Evolutionary conservation across 2,888 invertebrate species (phyloP), one percentile per base, ranked within the genome.

Genomic region (Cyrtodaria siliqua): DNA sequence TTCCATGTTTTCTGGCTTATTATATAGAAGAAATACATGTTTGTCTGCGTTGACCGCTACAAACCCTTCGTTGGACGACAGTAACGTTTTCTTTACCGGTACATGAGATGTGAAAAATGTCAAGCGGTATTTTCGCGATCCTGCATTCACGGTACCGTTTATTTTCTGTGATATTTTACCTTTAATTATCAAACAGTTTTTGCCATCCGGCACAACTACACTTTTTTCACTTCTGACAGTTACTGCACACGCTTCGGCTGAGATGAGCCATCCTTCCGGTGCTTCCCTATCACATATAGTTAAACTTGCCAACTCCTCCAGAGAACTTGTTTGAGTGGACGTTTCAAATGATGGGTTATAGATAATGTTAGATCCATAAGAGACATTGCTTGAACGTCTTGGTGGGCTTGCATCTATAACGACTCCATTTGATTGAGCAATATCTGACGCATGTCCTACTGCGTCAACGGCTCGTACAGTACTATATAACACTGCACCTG

Each of bases 371-470:
- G 60, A 50, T 20, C 20, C 33, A 40, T 57, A 73, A 1, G 52
- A 14, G 9, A 64, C 12, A 29, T 27, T 55, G 1, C 47, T 57
- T n/a, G 23, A 47, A 23, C 73, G 59, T 1, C 69, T 38, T 29
- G 78, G 78, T 24, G 64, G 44, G 20, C 68, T 69, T 57, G 49
- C 44, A 50, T 78, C 78, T 33, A 78, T 69, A 18, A 56, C 4
- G 6, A 70, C 69, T 26, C 78, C 78, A 23, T 73, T 61, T 40
- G 78, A 78, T 16, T 12, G 44, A 14, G 66, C 66, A n/a, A 53
- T 18, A 4, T 50, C 42, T 12, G 78, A 78, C 29, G 47, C 33
- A 50, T 69, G 70, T 24, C 69, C 78, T 12, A 63, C 66, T 2
- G 38, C 61, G 62, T 78, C 78, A 18, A 47, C 29, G 20, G 78